These are phyloP conservation scores for Morone chrysops DNA, from an alignment of 2,113 vertebrate genomes.

Conservation along the genomic window DNA sequence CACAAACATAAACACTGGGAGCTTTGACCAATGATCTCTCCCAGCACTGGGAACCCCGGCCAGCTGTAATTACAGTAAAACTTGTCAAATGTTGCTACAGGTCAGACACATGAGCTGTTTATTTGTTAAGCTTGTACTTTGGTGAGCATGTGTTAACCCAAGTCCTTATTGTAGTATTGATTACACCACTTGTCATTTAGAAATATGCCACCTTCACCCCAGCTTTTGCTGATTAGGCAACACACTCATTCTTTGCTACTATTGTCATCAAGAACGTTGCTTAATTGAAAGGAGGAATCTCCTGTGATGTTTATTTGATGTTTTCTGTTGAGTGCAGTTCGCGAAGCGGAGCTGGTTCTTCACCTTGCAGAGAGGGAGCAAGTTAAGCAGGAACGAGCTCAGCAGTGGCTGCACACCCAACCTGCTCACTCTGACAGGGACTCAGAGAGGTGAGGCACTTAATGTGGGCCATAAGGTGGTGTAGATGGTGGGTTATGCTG, in stretches of 20 bases:
- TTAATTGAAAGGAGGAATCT: not conserved
- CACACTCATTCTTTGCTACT: not conserved
- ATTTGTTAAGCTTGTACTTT: constrained; percentile 42
- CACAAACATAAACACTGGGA: constrained; percentile 52
- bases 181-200: constrained; percentile 1
- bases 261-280: constrained; percentile 11
- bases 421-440: constrained; percentile 74
- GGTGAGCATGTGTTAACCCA: constrained; percentile 40
- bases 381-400: constrained; percentile 79
- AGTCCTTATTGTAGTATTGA: not conserved
- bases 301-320: constrained; percentile 54
- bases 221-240: not conserved
- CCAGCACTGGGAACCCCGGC: constrained; percentile 16
- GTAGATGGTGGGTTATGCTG: not conserved
- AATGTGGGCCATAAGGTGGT: not conserved
- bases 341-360: constrained; percentile 61
- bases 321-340: constrained; percentile 79
- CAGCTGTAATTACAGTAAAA: constrained; percentile 21
- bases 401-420: constrained; percentile 84
- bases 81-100: constrained; percentile 27
- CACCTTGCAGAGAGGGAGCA: constrained; percentile 60
- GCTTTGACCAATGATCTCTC: constrained; percentile 33
- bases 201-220: constrained; percentile 2
- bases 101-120: constrained; percentile 40
- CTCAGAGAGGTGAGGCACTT: constrained; percentile 83